These are phyloP conservation scores for Epinotia ramella DNA, from an alignment of 2,888 invertebrate species.

Conservation along the genomic window DNA sequence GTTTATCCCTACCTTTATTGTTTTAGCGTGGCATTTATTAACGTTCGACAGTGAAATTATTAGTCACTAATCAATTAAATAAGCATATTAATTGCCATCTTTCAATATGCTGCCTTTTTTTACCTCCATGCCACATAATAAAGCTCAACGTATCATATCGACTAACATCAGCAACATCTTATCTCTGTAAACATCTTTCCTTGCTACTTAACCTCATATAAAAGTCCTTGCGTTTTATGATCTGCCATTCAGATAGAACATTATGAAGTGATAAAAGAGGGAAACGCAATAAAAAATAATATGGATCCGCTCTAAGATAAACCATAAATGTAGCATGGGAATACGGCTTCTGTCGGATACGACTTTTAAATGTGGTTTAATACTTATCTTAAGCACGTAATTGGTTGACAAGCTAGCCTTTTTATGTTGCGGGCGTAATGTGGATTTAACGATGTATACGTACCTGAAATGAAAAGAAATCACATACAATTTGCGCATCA, in stretches of 20 bases:
- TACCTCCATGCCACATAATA: not conserved
- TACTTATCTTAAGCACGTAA: slow-evolving; percentile 8
- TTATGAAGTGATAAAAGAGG: slow-evolving; percentile 34
- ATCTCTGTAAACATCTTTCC: slow-evolving; percentile 23
- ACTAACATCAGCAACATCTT: not conserved
- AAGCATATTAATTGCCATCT: no score
- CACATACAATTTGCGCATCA: slow-evolving; percentile 47
- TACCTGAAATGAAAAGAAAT: slow-evolving; percentile 46
- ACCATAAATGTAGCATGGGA: not conserved
- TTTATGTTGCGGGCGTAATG: not conserved
- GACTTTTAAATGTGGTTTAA: not conserved
- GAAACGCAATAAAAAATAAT: slow-evolving; percentile 11
- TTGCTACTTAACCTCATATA: slow-evolving; percentile 6
- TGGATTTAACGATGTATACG: slow-evolving; percentile 35
- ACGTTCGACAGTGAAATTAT: no score
- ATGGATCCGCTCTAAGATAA: slow-evolving; percentile 7
- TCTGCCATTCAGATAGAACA: slow-evolving; percentile 19
- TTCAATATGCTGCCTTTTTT: not conserved
- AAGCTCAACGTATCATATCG: not conserved
- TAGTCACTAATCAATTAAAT: no score
- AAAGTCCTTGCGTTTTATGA: slow-evolving; percentile 23
- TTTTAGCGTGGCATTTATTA: no score
- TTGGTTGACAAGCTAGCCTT: not conserved
- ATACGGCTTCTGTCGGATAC: not conserved
- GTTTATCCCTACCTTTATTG: no score